These are phyloP conservation scores for Myotis vivesi DNA, from an alignment of 2,797 vertebrate species.

Conservation along the genomic window DNA sequence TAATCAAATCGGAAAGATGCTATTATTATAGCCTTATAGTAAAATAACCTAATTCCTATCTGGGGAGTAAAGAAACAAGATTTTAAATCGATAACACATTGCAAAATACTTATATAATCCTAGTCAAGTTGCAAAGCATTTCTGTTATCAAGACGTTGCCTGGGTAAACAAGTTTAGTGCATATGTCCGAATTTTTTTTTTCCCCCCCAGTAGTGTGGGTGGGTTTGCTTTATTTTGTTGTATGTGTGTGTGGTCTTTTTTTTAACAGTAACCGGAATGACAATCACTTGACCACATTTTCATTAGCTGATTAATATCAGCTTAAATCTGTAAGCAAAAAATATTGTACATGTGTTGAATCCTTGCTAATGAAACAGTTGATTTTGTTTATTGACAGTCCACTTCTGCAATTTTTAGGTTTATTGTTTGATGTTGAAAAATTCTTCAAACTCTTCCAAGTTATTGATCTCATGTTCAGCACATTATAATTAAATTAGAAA, in stretches of 20 bases:
- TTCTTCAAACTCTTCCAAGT: slow-evolving; percentile 17
- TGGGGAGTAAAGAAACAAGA: neutral
- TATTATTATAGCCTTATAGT: neutral
- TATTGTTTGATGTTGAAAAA: slow-evolving; percentile 41
- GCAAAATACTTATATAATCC: slow-evolving; percentile 52
- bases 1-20: slow-evolving; percentile 43
- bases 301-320: neutral
- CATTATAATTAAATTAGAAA: slow-evolving; percentile 8
- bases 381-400: neutral
- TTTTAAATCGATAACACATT: neutral
- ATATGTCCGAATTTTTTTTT: neutral
- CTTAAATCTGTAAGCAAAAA: neutral
- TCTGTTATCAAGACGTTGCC: slow-evolving; percentile 6
- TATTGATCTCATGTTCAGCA: neutral
- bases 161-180: slow-evolving; percentile 44
- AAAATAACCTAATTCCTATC: neutral
- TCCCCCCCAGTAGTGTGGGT: slow-evolving; percentile 61
- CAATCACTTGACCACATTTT: neutral
- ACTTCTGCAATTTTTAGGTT: neutral
- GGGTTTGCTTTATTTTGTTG: slow-evolving; percentile 56
- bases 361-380: neutral
- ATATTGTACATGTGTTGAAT: neutral
- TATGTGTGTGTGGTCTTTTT: slow-evolving; percentile 22
- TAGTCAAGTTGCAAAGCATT: neutral
- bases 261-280: slow-evolving; percentile 20